Percentiles rank a stretch among this genome's conserved stretches.
These are phyloP conservation scores for Seira musarum DNA, from an alignment of 2,888 invertebrate species.

Conservation along the genomic window DNA sequence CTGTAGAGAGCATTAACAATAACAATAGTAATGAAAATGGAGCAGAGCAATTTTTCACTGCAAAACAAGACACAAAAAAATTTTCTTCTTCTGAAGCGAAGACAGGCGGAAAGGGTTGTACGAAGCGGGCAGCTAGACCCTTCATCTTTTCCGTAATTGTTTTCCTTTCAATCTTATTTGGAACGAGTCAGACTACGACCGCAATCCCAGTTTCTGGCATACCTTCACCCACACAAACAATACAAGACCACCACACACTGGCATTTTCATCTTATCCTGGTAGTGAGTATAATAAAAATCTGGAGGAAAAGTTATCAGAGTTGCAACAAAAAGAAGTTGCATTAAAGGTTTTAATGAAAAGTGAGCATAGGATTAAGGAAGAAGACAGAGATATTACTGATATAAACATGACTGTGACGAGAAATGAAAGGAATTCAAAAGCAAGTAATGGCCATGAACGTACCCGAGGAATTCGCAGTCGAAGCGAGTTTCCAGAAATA, in stretches of 20 bases:
- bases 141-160: not conserved
- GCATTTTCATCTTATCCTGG: too few relatives aligned
- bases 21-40: not conserved
- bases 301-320: not conserved
- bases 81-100: not conserved
- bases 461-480: not conserved
- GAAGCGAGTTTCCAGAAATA: not conserved
- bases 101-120: not conserved
- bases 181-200: slow-evolving; percentile 1
- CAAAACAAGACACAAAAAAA: not conserved
- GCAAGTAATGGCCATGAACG: not conserved
- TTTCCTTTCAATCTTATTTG: slow-evolving; percentile 1
- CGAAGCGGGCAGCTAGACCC: too few relatives aligned
- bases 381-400: slow-evolving; percentile 3
- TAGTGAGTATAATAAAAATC: too few relatives aligned
- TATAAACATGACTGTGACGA: not conserved
- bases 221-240: slow-evolving; percentile 24
- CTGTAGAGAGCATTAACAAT: not conserved
- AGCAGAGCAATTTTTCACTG: not conserved
- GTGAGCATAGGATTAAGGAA: not conserved
- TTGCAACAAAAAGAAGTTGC: not conserved
- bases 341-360: not conserved
- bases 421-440: slow-evolving; percentile 6
- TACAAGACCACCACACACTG: too few relatives aligned
- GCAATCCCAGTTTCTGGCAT: slow-evolving; percentile 25